phyloP scores from a whole-genome alignment of 2,113 vertebrate species.

The Oenanthe oenanthe region DNA sequence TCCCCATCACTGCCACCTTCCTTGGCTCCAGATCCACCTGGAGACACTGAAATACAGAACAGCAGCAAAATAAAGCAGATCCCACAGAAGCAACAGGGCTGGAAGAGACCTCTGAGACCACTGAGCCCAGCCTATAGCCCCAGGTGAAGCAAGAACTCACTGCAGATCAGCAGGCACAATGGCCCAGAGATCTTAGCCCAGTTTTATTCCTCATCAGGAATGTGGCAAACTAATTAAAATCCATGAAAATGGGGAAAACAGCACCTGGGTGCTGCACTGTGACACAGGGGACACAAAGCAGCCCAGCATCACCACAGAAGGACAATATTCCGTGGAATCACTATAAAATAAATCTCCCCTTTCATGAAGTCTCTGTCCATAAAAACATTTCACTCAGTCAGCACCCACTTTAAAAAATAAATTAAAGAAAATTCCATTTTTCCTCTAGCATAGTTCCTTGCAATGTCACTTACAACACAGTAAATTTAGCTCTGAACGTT shows the following conservation, averaged over 20 bases:
- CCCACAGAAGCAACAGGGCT: background rate
- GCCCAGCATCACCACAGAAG: fast-evolving
- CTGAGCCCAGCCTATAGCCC: fast-evolving
- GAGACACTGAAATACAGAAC: background rate
- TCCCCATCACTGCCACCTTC: background rate
- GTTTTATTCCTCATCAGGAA: background rate
- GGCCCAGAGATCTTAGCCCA: background rate
- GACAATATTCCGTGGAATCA: background rate
- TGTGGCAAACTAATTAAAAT: background rate
- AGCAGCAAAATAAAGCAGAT: background rate
- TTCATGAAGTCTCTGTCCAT: background rate
- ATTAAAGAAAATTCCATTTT: background rate
- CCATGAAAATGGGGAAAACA: background rate
- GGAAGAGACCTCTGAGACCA: background rate
- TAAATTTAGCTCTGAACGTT: background rate
- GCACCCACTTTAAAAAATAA: background rate
- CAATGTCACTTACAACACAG: background rate
- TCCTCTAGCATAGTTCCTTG: background rate
- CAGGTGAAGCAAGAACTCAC: fast-evolving
- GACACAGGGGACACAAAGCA: background rate
- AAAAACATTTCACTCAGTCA: background rate
- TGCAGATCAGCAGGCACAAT: fast-evolving
- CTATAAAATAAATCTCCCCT: background rate
- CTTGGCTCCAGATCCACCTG: background rate
- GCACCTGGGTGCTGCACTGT: background rate